Percentiles rank a stretch among this genome's conserved stretches.
phyloP scores from a whole-genome alignment of 2,888 invertebrate genomes.

The Cylloceria caligata region DNA sequence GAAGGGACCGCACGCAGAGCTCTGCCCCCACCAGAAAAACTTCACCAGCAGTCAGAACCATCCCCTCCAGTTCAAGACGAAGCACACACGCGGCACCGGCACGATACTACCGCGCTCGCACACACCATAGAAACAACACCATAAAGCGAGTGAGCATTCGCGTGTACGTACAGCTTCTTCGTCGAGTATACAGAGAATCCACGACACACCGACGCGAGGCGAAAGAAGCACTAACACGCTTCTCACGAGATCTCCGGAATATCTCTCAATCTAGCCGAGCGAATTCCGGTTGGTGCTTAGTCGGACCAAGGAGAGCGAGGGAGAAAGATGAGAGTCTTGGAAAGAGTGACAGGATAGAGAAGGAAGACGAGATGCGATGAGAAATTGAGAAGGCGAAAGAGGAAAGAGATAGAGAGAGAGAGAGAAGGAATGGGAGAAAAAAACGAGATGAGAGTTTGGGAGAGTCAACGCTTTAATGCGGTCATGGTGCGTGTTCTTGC shows the following conservation, averaged over 20 bases:
- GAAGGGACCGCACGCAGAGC: constrained; percentile 84
- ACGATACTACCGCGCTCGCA: constrained; percentile 66
- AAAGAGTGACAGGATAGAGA: constrained; percentile 63
- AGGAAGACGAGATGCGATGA: constrained; percentile 35
- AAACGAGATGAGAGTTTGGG: constrained; percentile 43
- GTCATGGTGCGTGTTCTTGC: constrained; percentile 33
- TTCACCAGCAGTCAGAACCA: constrained; percentile 68
- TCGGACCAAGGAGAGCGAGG: constrained; percentile 55
- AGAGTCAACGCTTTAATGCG: constrained; percentile 58
- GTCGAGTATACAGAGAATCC: constrained; percentile 23
- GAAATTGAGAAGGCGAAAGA: constrained; percentile 34
- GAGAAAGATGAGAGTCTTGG: constrained; percentile 46
- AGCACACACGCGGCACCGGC: constrained; percentile 55
- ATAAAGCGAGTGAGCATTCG: not conserved
- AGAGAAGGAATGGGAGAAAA: not conserved
- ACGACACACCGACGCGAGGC: constrained; percentile 9
- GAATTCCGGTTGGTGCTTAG: constrained; percentile 80
- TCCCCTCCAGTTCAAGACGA: constrained; percentile 68
- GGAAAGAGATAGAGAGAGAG: constrained; percentile 1
- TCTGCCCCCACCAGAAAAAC: constrained; percentile 82
- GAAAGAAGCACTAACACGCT: constrained; percentile 69
- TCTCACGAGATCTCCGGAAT: constrained; percentile 78
- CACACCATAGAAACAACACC: constrained; percentile 43
- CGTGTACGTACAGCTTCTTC: constrained; percentile 5
- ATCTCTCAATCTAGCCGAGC: constrained; percentile 83